A percentile compares a stretch with the other conserved stretches of the same genome.
Conservation (phyloP, 2,113 vertebrate genomes). For the Scomber japonicus region DNA sequence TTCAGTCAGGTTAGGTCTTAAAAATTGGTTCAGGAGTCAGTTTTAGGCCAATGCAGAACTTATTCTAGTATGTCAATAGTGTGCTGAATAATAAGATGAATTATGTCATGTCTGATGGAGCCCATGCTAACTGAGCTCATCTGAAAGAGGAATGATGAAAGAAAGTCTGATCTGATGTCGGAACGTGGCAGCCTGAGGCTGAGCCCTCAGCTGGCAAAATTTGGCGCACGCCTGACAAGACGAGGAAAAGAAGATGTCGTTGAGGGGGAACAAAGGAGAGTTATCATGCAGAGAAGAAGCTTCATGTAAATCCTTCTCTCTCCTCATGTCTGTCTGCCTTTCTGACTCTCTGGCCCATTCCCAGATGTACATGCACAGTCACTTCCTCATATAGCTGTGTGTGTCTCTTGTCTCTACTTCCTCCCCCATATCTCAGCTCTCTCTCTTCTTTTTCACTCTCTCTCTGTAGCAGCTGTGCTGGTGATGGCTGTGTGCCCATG, state of each 20-base stretch:
- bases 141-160: constrained; percentile 33
- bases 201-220: constrained; percentile 73
- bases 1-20: not conserved
- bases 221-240: constrained; percentile 58
- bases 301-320: constrained; percentile 52
- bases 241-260: constrained; percentile 45
- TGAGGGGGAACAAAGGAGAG: constrained; percentile 51
- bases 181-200: constrained; percentile 63
- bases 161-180: constrained; percentile 53
- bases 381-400: constrained; percentile 47
- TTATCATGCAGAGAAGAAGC: constrained; percentile 59
- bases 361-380: constrained; percentile 62
- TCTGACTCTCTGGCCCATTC: constrained; percentile 52
- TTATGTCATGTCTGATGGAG: constrained; percentile 46
- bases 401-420: constrained; percentile 51
- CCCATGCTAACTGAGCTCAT: constrained; percentile 32
- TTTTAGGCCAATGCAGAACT: not conserved
- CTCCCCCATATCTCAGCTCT: constrained; percentile 47
- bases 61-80: not conserved
- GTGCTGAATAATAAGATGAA: constrained; percentile 31
- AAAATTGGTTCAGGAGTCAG: too few relatives aligned
- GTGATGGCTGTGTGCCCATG: constrained; percentile 83
- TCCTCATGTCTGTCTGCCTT: constrained; percentile 48
- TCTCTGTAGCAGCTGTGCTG: constrained; percentile 84
- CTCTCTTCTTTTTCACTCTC: constrained; percentile 29